These are phyloP conservation scores for Myotis planiceps DNA, from an alignment of 2,797 vertebrate species.

Conservation along the genomic window DNA sequence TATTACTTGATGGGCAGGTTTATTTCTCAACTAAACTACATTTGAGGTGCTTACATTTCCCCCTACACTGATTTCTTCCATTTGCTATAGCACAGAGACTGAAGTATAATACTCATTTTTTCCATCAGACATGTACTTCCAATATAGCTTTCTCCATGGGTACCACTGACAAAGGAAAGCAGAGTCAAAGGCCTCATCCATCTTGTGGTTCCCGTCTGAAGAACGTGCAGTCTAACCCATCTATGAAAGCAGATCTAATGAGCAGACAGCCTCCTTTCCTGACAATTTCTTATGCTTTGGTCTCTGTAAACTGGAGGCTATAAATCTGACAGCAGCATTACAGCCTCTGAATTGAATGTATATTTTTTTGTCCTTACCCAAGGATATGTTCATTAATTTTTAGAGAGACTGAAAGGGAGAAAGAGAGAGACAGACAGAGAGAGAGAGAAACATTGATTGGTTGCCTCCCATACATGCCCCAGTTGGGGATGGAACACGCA, in stretches of 20 bases:
- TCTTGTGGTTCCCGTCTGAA: not conserved
- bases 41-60: not conserved
- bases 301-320: not conserved
- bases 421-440: not conserved
- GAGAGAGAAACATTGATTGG: not conserved
- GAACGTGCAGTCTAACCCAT: not conserved
- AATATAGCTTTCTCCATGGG: not conserved
- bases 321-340: conserved; percentile 33
- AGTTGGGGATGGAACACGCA: not conserved
- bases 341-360: conserved; percentile 26
- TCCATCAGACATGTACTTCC: not conserved
- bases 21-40: not conserved
- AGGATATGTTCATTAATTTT: not conserved
- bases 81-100: not conserved
- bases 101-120: conserved; percentile 35
- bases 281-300: not conserved
- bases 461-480: not conserved
- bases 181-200: not conserved
- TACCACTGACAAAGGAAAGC: not conserved
- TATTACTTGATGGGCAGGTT: not conserved
- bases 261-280: not conserved
- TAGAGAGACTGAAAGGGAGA: not conserved
- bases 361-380: conserved; percentile 34
- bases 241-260: not conserved
- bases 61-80: not conserved